Evolutionary conservation across 2,113 vertebrate genomes (phyloP), one percentile per base, ranked within the genome.

Genomic region (Prunella himalayana): DNA sequence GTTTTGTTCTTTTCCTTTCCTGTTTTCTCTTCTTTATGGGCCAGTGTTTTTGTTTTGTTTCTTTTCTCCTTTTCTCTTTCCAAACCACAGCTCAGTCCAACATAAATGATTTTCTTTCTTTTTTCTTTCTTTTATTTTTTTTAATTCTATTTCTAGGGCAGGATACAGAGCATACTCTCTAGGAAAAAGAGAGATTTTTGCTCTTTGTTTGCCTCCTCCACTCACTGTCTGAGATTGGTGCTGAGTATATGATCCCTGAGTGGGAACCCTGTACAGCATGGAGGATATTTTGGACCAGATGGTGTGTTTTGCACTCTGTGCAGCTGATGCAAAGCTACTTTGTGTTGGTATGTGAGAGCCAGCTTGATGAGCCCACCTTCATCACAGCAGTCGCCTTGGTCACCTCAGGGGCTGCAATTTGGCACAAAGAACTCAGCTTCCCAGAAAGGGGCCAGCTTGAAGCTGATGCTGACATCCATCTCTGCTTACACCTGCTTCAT

Each of bases 1-100:
- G 96, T 97, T 96, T 96, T 97, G 96, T 90, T 96, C 95, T 93
- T 96, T 97, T 78, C 90, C 88, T 90, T 97, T 97, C 96, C 96
- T 97, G 96, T 97, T 97, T 97, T 97, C 80, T 96, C 79, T 92
- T 93, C 82, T 96, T 86, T 90, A 92, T 88, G 94, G 79, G 92
- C 45, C 88, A 90, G 44, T 88, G 86, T 90, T 94, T 96, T 96
- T 96, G 91, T 91, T 96, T 97, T 69, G 91, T 82, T 93, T 94
- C 75, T 94, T 95, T 95, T 94, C 96, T 87, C 93, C 84, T 95
- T 95, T 97, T 95, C 84, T 95, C 84, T 77, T 95, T 97, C 90
- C 91, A 95, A 95, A 91, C 70, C 84, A 73, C 79, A 80, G 24
- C 31, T 66, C 75, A 63, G 64, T 77, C 66, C 71, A 95, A 90